Evolutionary conservation across 2,888 invertebrate species (phyloP), one percentile per base, ranked within the genome.

Genomic region (Mamestra brassicae): DNA sequence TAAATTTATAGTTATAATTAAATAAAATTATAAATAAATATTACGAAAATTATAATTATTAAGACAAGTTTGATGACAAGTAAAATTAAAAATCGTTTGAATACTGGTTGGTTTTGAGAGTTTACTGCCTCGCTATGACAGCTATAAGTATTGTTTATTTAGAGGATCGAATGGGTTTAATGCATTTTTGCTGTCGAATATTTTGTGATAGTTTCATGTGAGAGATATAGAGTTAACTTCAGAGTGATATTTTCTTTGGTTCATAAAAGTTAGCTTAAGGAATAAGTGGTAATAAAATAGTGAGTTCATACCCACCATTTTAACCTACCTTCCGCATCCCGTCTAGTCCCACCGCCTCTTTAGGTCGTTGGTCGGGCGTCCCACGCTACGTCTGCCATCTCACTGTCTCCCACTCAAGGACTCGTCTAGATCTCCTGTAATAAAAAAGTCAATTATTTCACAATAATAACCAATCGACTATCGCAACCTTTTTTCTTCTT

Each of bases 321-420:
- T 3, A 42, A 10, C 7, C 7, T n/a, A 80, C 42, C 26, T 55
- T 50, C n/a, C 2, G n/a, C 7, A 10, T 50, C 42, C 26, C 36
- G 54, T 62, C 26, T 45, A 54, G 26, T 42, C 50, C 42, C 61
- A 42, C 55, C 61, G 55, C 55, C 76, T 75, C 42, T 34, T 75
- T 42, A 58, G 52, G 36, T 81, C 55, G 50, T 75, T 63, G 57
- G 15, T 76, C 62, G 26, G 38, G 8, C 61, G 4, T 57, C 62
- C 75, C 55, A 74, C 81, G 61, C 62, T 26, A n/a, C 11, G 61
- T 75, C 36, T 81, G 50, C 50, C 54, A 71, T 45, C 42, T 45
- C 42, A 11, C 26, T 47, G 17, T 62, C 42, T 50, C 17, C 17
- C n/a, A 57, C 50, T 60, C 72, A 54, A 79, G 11, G 5, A 17